Evolutionary conservation across 2,888 invertebrate species (phyloP), one percentile per base, ranked within the genome.

Genomic region (Rhingia rostrata): DNA sequence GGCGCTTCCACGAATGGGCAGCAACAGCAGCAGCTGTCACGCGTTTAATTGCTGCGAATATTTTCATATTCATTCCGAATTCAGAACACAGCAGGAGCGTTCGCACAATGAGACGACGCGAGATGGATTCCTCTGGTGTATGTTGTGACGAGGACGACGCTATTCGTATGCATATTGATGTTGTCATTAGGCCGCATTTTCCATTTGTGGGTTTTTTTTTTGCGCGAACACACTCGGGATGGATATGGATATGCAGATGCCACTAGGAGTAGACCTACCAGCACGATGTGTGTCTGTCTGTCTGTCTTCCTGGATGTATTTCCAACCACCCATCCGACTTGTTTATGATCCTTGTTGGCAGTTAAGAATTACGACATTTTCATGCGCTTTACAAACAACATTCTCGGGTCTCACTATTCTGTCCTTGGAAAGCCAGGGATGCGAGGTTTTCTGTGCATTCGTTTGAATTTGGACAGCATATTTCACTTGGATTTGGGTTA

Each of bases 11-110:
- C 63, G 73, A 63, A 73, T 63, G 63, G 63, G 63, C 54, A 73
- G 54, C 63, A 43, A 63, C 47, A 64, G 22, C 58, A 66, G 35
- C 66, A 75, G 74, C 66, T 75, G 74, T 75, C 74, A 75, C 43
- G 58, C 51, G 66, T 58, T 75, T 66, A 75, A 75, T 75, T 75
- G 74, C 66, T 75, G 66, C 47, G 51, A 66, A 75, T 66, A 75
- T 66, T 75, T 60, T 60, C 43, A 58, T 60, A 66, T 66, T 58
- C 66, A 75, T 75, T 75, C 35, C 43, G 66, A 75, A 75, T 75
- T 39, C 66, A 43, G 58, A 60, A 75, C 74, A 30, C 74, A 66
- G 43, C 43, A 60, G 49, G 74, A 51, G 49, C 30, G 22, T 22
- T 51, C 35, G 41, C 47, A 49, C 54, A 64, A 10, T 54, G 54